Conservation (phyloP, 2,113 vertebrate genomes). For the Megaceryle torquata region DNA sequence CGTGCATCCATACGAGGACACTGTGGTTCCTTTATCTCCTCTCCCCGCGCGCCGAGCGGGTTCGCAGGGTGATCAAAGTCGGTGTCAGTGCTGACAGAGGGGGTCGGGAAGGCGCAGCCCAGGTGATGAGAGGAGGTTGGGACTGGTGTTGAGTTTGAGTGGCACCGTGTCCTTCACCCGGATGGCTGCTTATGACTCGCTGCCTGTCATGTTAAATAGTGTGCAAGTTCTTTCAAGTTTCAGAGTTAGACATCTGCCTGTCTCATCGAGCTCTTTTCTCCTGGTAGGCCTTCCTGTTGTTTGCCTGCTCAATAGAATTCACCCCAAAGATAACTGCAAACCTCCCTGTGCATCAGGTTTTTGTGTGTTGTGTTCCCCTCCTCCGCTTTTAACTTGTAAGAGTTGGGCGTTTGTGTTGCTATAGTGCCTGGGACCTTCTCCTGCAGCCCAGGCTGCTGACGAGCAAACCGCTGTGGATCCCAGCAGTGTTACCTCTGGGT, state of each 20-base stretch:
- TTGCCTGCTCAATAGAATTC: not conserved
- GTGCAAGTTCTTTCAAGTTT: not conserved
- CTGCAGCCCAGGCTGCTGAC: not conserved
- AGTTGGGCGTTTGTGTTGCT: not conserved
- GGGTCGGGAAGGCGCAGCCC: not conserved
- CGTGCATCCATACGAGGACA: not conserved
- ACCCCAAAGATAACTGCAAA: not conserved
- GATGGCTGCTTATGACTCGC: not conserved
- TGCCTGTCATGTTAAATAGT: not conserved
- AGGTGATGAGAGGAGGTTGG: not conserved
- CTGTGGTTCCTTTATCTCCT: not conserved
- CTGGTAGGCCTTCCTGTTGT: not conserved
- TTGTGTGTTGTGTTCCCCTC: not conserved
- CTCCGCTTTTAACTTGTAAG: not conserved
- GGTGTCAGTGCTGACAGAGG: not conserved
- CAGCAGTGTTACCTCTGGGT: rapidly evolving
- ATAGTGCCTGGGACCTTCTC: not conserved
- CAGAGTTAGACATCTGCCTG: not conserved
- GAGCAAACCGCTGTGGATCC: not conserved
- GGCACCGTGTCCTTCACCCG: not conserved
- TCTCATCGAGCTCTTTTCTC: not conserved
- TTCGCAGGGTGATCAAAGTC: not conserved
- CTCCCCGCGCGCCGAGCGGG: not conserved
- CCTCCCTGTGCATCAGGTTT: rapidly evolving
- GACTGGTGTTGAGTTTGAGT: not conserved